These are phyloP conservation scores for Armadillidium nasatum DNA, from an alignment of 1,140 invertebrate species.

Conservation along the genomic window DNA sequence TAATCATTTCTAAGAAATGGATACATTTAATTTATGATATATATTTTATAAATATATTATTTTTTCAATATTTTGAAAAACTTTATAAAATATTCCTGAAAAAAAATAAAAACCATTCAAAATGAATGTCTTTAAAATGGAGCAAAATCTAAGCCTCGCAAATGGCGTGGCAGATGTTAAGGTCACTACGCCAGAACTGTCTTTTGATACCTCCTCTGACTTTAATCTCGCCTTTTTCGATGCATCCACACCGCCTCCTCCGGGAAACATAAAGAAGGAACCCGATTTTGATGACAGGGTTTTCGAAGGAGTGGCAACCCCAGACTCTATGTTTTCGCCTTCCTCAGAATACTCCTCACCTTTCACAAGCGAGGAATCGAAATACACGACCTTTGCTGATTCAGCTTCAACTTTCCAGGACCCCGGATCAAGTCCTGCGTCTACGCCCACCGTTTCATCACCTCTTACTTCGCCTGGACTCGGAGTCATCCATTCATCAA, in stretches of 20 bases:
- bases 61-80: too few relatives aligned
- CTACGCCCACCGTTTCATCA: conserved; percentile 30
- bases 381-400: conserved; percentile 61
- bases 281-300: conserved; percentile 30
- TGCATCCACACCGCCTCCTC: conserved; percentile 47
- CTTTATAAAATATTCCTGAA: too few relatives aligned
- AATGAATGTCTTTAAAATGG: conserved; percentile 47
- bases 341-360: conserved; percentile 38
- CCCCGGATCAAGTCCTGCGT: conserved; percentile 30
- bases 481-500: conserved; percentile 23
- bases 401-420: conserved; percentile 52
- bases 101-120: neutral
- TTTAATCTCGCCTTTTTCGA: conserved; percentile 75
- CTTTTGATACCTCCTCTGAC: conserved; percentile 67
- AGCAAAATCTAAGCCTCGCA: conserved; percentile 42
- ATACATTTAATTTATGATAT: too few relatives aligned
- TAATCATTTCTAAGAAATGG: too few relatives aligned
- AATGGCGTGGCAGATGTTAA: conserved; percentile 51
- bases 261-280: conserved; percentile 27
- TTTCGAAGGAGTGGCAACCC: conserved; percentile 26
- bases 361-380: conserved; percentile 48
- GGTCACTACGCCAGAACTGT: conserved; percentile 59
- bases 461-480: conserved; percentile 27
- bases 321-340: conserved; percentile 49
- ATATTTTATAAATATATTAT: too few relatives aligned